Percentiles rank a stretch among this genome's conserved stretches.
Evolutionary conservation across 2,888 invertebrate species (phyloP).

Genomic region (Stegana nigrithorax): DNA sequence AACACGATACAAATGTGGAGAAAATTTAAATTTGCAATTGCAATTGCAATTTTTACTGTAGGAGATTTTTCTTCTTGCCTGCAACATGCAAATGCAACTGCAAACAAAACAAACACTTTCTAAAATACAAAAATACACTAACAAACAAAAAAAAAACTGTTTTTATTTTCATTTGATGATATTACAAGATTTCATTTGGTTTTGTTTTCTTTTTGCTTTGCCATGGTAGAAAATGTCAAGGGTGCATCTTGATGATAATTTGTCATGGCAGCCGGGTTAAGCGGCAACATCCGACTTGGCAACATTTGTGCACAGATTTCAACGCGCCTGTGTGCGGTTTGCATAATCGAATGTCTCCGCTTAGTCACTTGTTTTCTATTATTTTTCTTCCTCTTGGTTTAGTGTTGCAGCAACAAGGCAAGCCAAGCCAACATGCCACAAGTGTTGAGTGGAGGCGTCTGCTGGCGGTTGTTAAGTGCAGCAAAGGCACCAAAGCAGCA

Average conservation of each 20-base stretch:
- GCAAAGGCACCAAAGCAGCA: no score
- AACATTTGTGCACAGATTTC: constrained; percentile 4
- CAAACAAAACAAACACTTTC: constrained; percentile 14
- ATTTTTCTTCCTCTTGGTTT: no score
- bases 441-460: constrained; percentile 1
- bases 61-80: constrained; percentile 32
- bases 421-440: no score
- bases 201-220: neutral
- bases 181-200: neutral
- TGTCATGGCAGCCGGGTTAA: constrained; percentile 39
- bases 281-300: neutral
- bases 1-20: constrained; percentile 9
- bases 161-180: constrained; percentile 5
- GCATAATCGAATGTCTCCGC: constrained; percentile 6
- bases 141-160: constrained; percentile 4
- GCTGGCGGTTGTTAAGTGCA: no score
- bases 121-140: neutral
- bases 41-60: constrained; percentile 23
- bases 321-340: neutral
- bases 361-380: no score
- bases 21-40: constrained; percentile 30
- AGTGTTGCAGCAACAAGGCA: no score
- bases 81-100: constrained; percentile 5
- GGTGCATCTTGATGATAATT: constrained; percentile 54
- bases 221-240: constrained; percentile 38